Base-by-base conservation (phyloP, 2,113 vertebrate genomes). In the Anhinga rufa region DNA sequence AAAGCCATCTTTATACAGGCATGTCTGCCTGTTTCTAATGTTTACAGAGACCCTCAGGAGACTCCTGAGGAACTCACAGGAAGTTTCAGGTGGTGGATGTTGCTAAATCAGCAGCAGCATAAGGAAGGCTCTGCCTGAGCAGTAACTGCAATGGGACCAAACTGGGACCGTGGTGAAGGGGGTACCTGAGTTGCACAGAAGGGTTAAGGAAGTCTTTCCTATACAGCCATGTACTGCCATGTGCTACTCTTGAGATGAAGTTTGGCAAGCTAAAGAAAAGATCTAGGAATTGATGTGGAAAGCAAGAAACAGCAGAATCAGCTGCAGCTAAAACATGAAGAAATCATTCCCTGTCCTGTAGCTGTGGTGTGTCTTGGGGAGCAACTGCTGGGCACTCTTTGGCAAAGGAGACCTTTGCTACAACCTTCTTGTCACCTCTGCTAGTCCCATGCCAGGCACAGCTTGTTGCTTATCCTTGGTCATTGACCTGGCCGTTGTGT, bases 81-180 rank as follows among this genome's bases (percentile, higher is more conserved):
- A 61, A 31, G 25, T 21, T 65, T 82, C 0, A 0, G 25, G 34
- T 36, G 46, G 31, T 58, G 3, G 7, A 5, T 44, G 71, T n/a
- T 54, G 54, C 46, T n/a, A 9, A 82, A 28, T 38, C 44, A 83
- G 46, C 60, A 79, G 29, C 66, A 79, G 49, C 16, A 11, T 11
- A 1, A 42, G 48, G 57, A 51, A 70, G 22, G 54, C 14, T 71
- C 28, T 36, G 49, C 46, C 40, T 70, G 55, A 60, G 54, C 90
- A 46, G 69, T 8, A 4, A 31, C 54, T 82, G 70, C 65, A 46
- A 15, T 21, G 25, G 71, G 32, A 79, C 5, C 76, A 65, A 51
- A 32, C 2, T 17, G 76, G 51, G 51, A 42, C 9, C 5, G 0
- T 42, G 55, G 61, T 3, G 4, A 64, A 22, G 31, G 17, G 12